Evolutionary conservation across 2,797 vertebrate genomes (phyloP).

Genomic region (Ciconia nigra): DNA sequence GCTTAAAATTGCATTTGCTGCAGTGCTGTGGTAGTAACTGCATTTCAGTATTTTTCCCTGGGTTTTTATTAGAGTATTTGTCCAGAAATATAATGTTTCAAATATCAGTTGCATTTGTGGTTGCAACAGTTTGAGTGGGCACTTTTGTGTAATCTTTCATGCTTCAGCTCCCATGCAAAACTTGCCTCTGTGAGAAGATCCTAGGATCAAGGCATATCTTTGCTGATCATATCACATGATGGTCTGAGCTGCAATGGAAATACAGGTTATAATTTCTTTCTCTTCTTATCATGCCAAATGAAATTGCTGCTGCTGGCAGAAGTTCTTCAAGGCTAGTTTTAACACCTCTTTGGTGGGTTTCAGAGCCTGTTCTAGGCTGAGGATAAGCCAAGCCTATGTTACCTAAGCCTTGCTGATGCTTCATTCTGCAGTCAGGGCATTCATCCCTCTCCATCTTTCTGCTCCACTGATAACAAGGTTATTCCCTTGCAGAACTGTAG

Average conservation of each 20-base stretch:
- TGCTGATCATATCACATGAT: not conserved
- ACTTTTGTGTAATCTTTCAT: slow-evolving; percentile 2
- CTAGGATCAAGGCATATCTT: not conserved
- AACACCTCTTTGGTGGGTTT: not conserved
- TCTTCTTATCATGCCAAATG: not conserved
- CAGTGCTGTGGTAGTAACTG: not conserved
- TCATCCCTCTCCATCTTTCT: not conserved
- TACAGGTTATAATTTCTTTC: not conserved
- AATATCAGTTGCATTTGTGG: slow-evolving; percentile 54
- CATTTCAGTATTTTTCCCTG: slow-evolving; percentile 31
- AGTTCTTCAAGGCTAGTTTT: not conserved
- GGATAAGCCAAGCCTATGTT: not conserved
- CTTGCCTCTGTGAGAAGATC: slow-evolving; percentile 9
- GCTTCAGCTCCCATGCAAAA: not conserved
- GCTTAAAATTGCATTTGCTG: not conserved
- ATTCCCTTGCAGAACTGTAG: not conserved
- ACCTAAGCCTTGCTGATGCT: not conserved
- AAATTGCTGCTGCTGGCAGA: not conserved
- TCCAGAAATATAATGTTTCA: slow-evolving; percentile 61
- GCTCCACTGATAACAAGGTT: not conserved
- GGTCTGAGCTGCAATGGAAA: not conserved
- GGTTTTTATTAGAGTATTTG: slow-evolving; percentile 25
- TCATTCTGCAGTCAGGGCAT: not conserved
- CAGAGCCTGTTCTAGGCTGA: not conserved
- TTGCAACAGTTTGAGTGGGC: slow-evolving; percentile 28